Conservation (phyloP, 2,888 invertebrate genomes). For the Octodonta nipae region DNA sequence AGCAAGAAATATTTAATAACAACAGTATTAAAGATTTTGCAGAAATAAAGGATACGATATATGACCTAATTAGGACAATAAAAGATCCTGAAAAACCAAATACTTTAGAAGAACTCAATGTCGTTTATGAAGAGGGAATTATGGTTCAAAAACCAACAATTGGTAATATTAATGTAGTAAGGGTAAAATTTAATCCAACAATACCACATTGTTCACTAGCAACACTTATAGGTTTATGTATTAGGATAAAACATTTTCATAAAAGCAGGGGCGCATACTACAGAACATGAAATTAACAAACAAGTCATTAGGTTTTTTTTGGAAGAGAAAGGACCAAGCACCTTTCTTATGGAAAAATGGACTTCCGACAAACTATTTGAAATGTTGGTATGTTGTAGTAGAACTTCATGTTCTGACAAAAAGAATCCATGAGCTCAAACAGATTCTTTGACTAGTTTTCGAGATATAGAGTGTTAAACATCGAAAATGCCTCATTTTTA, state of each 20-base stretch:
- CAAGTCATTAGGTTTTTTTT: no score
- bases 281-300: conserved; percentile 87
- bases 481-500: no score
- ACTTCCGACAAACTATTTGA: no score
- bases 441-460: no score
- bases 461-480: no score
- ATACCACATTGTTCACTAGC: conserved; percentile 90
- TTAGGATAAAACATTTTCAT: conserved; percentile 83
- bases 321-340: no score
- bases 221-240: conserved; percentile 88
- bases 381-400: no score
- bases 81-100: conserved; percentile 89
- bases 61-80: conserved; percentile 76
- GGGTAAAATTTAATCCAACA: conserved; percentile 85
- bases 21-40: conserved; percentile 31
- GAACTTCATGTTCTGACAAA: no score
- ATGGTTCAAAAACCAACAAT: conserved; percentile 48
- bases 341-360: no score
- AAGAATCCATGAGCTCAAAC: no score
- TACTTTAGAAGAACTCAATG: conserved; percentile 80
- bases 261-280: conserved; percentile 80
- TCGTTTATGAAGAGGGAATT: conserved; percentile 80
- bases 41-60: conserved; percentile 64
- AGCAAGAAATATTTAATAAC: no score
- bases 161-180: conserved; percentile 53